Evolutionary conservation across 2,797 vertebrate genomes (phyloP).

Genomic region (Lates japonicus): DNA sequence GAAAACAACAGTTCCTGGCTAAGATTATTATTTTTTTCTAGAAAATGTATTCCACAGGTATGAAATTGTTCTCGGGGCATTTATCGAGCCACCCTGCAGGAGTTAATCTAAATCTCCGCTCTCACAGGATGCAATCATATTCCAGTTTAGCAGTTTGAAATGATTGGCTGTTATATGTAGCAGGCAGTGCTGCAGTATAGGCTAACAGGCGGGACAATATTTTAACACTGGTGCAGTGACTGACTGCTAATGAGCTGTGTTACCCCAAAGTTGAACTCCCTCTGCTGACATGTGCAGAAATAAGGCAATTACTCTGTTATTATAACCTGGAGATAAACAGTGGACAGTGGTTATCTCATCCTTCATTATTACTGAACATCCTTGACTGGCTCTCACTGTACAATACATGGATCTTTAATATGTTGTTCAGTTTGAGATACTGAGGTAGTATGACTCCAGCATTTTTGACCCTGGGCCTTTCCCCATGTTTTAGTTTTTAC

Average conservation of each 20-base stretch:
- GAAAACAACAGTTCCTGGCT: conserved; percentile 7
- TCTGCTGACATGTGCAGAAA: conserved; percentile 48
- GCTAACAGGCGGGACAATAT: background rate
- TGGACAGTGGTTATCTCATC: conserved; percentile 17
- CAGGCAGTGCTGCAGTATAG: conserved; percentile 13
- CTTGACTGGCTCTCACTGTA: background rate
- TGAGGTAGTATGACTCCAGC: background rate
- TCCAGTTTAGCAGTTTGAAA: conserved; percentile 19
- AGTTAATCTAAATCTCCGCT: conserved; percentile 36
- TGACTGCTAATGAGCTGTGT: conserved; percentile 51
- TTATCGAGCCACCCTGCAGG: conserved; percentile 21
- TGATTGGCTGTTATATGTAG: conserved; percentile 22
- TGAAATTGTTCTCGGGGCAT: conserved; percentile 17
- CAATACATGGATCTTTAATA: background rate
- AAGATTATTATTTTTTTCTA: background rate
- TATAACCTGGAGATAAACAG: conserved; percentile 48
- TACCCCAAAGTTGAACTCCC: conserved; percentile 57
- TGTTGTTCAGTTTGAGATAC: background rate
- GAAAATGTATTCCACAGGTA: conserved; percentile 28
- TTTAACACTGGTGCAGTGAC: background rate
- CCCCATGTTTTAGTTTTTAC: no score
- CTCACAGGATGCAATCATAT: conserved; percentile 44
- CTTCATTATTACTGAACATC: conserved; percentile 10
- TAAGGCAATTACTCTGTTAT: conserved; percentile 44
- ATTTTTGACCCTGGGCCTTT: no score